These are phyloP conservation scores for Calliphora vicina DNA, from an alignment of 1,140 invertebrate genomes.

Conservation along the genomic window DNA sequence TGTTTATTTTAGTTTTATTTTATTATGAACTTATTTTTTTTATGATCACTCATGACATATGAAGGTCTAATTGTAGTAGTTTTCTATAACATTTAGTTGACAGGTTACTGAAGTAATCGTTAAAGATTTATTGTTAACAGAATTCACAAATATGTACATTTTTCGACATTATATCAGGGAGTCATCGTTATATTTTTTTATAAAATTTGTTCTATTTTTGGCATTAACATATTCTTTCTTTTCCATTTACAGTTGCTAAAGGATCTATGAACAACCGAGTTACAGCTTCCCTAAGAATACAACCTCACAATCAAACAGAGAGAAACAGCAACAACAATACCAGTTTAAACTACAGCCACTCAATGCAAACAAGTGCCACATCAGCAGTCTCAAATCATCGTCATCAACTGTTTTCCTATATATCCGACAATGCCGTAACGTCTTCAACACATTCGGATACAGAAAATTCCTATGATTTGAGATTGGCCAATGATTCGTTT, in stretches of 20 bases:
- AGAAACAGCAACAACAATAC: not conserved
- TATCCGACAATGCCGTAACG: not conserved
- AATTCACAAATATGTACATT: too few species aligned
- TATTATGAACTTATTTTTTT: not conserved
- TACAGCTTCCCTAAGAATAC: not conserved
- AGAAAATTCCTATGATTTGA: not conserved
- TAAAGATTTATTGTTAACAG: too few species aligned
- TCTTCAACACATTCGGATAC: not conserved
- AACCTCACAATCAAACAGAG: not conserved
- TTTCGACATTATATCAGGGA: not conserved
- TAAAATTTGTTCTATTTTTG: not conserved
- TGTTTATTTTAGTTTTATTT: too few species aligned
- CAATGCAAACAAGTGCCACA: not conserved
- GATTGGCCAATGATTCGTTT: not conserved
- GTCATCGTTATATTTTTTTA: not conserved
- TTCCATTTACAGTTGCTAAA: not conserved
- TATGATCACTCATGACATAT: not conserved
- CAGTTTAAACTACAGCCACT: not conserved
- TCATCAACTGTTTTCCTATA: not conserved
- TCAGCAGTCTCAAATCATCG: not conserved
- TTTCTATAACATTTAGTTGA: too few species aligned
- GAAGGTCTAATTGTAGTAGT: too few species aligned
- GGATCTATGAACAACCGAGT: not conserved
- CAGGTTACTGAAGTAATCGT: too few species aligned
- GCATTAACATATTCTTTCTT: not conserved